Conservation (phyloP, 2,113 vertebrate species). For the Morone saxatilis region DNA sequence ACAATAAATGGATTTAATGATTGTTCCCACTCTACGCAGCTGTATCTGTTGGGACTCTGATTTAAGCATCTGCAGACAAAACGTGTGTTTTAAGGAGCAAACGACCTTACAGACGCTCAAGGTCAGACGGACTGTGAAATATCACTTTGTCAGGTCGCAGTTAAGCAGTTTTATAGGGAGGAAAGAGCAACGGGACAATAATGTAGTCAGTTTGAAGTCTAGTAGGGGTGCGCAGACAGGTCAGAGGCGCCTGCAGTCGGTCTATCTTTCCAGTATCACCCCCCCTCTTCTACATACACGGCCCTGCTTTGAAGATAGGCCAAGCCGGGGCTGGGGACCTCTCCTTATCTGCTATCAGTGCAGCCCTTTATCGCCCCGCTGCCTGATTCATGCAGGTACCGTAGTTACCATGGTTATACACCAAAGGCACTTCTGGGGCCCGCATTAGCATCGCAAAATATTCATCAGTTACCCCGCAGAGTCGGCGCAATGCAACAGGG, state of each 20-base stretch:
- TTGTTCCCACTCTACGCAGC: background rate
- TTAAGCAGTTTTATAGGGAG: conserved; percentile 37
- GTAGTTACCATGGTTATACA: conserved; percentile 73
- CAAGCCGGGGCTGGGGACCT: conserved; percentile 20
- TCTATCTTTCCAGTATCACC: conserved; percentile 26
- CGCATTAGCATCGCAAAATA: conserved; percentile 77
- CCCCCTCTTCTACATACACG: conserved; percentile 10
- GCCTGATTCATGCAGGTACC: conserved; percentile 63
- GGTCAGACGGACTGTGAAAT: conserved; percentile 50
- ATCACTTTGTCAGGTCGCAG: conserved; percentile 37
- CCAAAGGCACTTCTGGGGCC: conserved; percentile 51
- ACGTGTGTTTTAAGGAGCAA: background rate
- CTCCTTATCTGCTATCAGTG: conserved; percentile 67
- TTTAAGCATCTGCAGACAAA: background rate
- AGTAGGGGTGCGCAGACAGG: conserved; percentile 49
- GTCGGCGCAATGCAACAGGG: conserved; percentile 33
- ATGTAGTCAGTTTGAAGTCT: conserved; percentile 54
- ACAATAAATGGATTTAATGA: background rate
- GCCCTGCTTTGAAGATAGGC: conserved; percentile 69
- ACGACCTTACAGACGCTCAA: conserved; percentile 41
- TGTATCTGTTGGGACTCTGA: background rate
- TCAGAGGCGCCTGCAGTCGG: conserved; percentile 53
- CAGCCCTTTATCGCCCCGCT: conserved; percentile 39
- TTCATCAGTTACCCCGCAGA: conserved; percentile 70
- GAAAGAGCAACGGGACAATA: conserved; percentile 36